Conservation (phyloP, 2,113 vertebrate genomes). For the Cochlearius cochlearius region DNA sequence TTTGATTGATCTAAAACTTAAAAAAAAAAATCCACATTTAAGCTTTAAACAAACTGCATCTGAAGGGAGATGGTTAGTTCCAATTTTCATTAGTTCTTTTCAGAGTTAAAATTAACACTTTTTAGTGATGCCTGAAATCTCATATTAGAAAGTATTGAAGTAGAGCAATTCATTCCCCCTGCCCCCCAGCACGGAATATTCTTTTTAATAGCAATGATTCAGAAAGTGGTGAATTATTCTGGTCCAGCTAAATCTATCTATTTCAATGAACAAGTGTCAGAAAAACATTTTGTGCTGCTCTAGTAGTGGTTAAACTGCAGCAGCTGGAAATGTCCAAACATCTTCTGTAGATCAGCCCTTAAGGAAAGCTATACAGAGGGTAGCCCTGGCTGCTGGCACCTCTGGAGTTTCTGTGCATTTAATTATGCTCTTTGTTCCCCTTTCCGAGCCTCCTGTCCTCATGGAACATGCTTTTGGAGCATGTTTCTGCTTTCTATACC, state of each 20-base stretch:
- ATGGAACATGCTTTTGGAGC: neutral
- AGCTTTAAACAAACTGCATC: neutral
- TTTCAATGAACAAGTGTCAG: neutral
- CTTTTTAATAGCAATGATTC: neutral
- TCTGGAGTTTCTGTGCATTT: neutral
- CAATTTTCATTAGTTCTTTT: neutral
- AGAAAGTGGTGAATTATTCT: neutral
- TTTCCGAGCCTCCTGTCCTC: neutral
- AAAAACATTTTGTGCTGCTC: neutral
- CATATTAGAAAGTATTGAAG: neutral
- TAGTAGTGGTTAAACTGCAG: neutral
- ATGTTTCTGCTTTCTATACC: too few relatives aligned
- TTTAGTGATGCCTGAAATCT: neutral
- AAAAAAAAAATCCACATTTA: neutral
- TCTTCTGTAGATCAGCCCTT: neutral
- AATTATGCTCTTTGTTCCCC: neutral
- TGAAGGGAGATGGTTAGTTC: neutral
- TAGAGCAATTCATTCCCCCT: neutral
- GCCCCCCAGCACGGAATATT: neutral
- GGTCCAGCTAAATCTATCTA: neutral
- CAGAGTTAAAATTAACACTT: neutral
- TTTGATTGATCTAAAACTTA: neutral
- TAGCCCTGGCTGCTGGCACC: neutral
- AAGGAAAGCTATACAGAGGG: rapidly evolving
- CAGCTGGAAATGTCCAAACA: neutral